Evolutionary conservation across 2,113 vertebrate species (phyloP).

Genomic region (Daphoenositta chrysoptera): DNA sequence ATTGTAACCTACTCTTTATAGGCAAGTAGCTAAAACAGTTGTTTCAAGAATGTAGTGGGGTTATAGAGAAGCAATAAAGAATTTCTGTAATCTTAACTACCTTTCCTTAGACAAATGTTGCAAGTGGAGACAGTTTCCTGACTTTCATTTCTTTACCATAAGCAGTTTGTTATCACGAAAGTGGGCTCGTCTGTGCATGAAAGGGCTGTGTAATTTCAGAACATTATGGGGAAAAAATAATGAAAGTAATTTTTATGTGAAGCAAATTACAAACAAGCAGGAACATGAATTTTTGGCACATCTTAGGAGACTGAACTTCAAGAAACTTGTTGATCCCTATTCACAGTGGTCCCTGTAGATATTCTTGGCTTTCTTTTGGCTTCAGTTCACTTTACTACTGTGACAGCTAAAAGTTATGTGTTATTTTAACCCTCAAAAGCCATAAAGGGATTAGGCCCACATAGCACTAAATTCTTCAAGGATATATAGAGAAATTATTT

Average conservation of each 20-base stretch:
- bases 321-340: not conserved
- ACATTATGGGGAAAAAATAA: not conserved
- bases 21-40: not conserved
- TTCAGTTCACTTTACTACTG: not conserved
- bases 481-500: not conserved
- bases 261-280: constrained; percentile 24
- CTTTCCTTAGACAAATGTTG: not conserved
- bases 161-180: not conserved
- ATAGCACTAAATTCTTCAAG: not conserved
- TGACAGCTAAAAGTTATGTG: not conserved
- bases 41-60: not conserved
- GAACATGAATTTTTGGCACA: not conserved
- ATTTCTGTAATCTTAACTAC: not conserved
- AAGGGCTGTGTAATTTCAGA: not conserved
- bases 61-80: not conserved
- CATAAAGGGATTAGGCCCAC: not conserved
- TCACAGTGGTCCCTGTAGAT: not conserved
- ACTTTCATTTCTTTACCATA: not conserved
- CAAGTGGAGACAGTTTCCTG: not conserved
- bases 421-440: constrained; percentile 12
- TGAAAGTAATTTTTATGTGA: not conserved
- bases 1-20: not conserved
- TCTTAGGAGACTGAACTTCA: not conserved
- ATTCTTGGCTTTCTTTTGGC: constrained; percentile 14
- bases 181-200: not conserved